A percentile compares a stretch with the other conserved stretches of the same genome.
Conservation (phyloP, 2,113 vertebrate species). For the Mesocricetus auratus region DNA sequence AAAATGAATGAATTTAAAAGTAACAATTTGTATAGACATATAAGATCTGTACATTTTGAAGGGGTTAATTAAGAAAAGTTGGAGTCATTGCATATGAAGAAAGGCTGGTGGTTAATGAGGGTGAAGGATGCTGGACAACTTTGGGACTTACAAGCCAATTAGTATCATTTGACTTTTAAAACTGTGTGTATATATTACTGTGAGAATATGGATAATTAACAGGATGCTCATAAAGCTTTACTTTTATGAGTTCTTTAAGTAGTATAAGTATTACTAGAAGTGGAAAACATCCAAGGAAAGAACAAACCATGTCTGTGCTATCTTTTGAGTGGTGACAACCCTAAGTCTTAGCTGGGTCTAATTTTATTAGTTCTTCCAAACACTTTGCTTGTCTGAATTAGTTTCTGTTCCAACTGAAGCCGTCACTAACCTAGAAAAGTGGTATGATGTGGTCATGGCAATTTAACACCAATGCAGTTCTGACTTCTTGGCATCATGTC, state of each 20-base stretch:
- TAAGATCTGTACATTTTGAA: neutral
- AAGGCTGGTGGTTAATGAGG: neutral
- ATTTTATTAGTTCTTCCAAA: neutral
- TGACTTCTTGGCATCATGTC: slow-evolving; percentile 51
- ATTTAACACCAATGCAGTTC: neutral
- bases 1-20: neutral
- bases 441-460: slow-evolving; percentile 10
- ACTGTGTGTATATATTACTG: neutral
- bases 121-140: neutral
- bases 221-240: neutral
- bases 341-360: neutral
- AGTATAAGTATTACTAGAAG: neutral
- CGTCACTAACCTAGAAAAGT: neutral
- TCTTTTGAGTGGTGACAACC: neutral
- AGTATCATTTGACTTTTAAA: slow-evolving; percentile 25
- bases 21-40: neutral
- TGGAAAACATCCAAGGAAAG: neutral
- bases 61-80: neutral
- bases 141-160: neutral
- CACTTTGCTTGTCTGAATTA: neutral
- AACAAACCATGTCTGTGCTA: neutral
- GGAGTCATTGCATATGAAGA: neutral
- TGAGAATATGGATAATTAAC: slow-evolving; percentile 37
- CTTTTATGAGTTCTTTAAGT: neutral
- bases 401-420: neutral